Conservation (phyloP, 2,113 vertebrate species). For the Amphiprion ocellaris region DNA sequence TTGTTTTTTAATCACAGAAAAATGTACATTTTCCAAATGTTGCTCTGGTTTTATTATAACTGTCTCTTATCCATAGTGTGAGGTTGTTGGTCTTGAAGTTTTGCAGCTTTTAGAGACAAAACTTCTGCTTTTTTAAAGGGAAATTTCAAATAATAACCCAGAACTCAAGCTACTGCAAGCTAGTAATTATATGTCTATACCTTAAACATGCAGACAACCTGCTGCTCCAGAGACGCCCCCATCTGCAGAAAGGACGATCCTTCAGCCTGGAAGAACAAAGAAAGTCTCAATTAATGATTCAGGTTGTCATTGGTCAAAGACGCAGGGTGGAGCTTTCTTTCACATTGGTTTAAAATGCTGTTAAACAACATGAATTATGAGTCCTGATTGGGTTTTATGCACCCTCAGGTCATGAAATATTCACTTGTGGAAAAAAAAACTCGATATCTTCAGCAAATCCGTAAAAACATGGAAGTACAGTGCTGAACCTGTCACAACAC, state of each 20-base stretch:
- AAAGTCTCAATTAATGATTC: conserved; percentile 23
- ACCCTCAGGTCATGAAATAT: background rate
- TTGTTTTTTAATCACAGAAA: too few species aligned
- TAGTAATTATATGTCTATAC: conserved; percentile 56
- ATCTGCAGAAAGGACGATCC: conserved; percentile 96
- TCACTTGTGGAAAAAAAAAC: background rate
- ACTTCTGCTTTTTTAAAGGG: too few species aligned
- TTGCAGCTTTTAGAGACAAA: background rate
- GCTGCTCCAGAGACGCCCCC: conserved; percentile 96
- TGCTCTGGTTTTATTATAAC: too few species aligned
- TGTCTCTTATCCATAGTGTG: too few species aligned
- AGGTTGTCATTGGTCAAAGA: conserved; percentile 1
- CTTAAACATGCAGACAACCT: conserved; percentile 96
- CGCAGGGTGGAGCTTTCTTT: background rate
- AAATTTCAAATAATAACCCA: too few species aligned
- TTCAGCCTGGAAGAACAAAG: conserved; percentile 85
- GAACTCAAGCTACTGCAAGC: background rate
- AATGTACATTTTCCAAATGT: too few species aligned
- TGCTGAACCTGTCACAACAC: background rate
- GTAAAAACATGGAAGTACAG: background rate
- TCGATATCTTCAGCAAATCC: background rate
- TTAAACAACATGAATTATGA: background rate
- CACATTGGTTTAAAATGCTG: background rate
- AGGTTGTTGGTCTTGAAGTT: background rate
- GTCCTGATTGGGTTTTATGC: background rate